Base-by-base conservation (phyloP, 1,140 invertebrate genomes). In the Brachionus angularis region DNA sequence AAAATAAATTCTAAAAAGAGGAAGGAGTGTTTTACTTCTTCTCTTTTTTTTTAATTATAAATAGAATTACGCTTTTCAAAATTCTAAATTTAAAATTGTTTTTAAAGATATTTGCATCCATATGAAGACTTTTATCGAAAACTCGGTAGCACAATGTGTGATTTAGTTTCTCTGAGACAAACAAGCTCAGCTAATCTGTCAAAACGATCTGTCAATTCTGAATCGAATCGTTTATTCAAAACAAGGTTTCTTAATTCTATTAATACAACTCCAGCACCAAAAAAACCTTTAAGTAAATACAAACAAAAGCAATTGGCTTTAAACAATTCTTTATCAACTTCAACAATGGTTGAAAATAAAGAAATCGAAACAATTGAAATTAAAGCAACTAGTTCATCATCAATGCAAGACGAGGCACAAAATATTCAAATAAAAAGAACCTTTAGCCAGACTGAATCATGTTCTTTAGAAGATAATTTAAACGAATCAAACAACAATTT, bases 91-190 rank as follows among this genome's bases (percentile, higher is more conserved):
- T 5, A 25, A 49, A 49, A 27, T 52, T n/a, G 12, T 25, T 55
- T 36, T 14, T 1, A 2, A 18, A 58, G 62, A 12, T 67, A 67
- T 14, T 21, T 67, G 18, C 62, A 67, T 1, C 62, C 62, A 10
- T 67, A 67, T 50, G 62, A 67, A 47, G 62, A 67, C 8, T 21
- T 67, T 8, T 29, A 67, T 18, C 62, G 62, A 2, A 67, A 67
- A 18, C 42, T 67, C 4, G 62, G 62, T 12, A 29, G 16, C 23
- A 31, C 62, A 21, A 25, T 67, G 42, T 27, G 33, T 1, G 39
- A 42, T 16, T 10, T 42, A n/a, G n/a, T n/a, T n/a, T 36, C 10
- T 21, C 53, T 21, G 18, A 29, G 5, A 23, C 21, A 39, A 36
- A 34, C 27, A n/a, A n/a, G n/a, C n/a, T n/a, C n/a, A n/a, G n/a